Evolutionary conservation across 53 echinoderm and acorn worm species (phyloP).

Genomic region (Astropecten irregularis): DNA sequence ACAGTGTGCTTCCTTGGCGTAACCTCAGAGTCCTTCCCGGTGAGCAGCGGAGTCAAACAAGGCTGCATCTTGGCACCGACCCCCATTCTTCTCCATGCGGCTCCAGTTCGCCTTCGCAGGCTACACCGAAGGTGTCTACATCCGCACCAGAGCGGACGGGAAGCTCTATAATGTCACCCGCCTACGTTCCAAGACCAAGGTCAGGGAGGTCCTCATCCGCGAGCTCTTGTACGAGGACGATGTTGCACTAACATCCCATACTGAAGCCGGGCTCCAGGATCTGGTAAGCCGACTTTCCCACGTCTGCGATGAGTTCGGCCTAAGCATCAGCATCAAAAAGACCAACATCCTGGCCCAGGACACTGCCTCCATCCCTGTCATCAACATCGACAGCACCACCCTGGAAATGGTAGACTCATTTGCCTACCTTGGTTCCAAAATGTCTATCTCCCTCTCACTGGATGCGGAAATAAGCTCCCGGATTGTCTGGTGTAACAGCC

Average conservation of each 20-base stretch:
- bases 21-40: constrained; percentile 2
- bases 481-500: constrained; percentile 24
- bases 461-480: constrained; percentile 11
- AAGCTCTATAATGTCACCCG: constrained; percentile 44
- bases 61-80: constrained; percentile 46
- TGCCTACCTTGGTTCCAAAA: constrained; percentile 37
- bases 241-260: constrained; percentile 32
- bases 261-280: constrained; percentile 28
- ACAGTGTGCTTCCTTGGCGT: constrained; percentile 8
- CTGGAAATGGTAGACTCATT: constrained; percentile 25
- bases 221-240: constrained; percentile 59
- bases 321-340: constrained; percentile 71
- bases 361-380: not conserved
- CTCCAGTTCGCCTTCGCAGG: constrained; percentile 11
- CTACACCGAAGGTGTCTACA: constrained; percentile 54
- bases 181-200: constrained; percentile 45
- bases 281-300: constrained; percentile 52
- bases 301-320: constrained; percentile 61
- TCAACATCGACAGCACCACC: not conserved
- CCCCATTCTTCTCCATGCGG: constrained; percentile 33
- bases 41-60: constrained; percentile 43
- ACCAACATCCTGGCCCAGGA: constrained; percentile 48
- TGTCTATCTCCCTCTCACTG: constrained; percentile 21
- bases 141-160: constrained; percentile 15
- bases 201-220: constrained; percentile 24